Conservation (phyloP, 2,113 vertebrate genomes). For the Athene cunicularia region DNA sequence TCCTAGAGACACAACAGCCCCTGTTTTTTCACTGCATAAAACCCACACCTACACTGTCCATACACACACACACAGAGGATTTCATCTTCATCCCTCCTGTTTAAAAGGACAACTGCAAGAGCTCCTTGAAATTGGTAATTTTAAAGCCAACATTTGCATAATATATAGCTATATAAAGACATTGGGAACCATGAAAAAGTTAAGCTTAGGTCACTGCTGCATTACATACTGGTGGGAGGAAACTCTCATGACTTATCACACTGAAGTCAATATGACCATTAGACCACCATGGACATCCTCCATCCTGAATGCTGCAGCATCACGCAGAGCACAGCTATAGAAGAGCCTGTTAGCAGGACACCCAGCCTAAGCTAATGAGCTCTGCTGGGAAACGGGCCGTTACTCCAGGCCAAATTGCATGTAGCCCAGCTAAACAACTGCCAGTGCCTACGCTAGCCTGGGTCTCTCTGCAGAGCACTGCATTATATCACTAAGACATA, state of each 20-base stretch:
- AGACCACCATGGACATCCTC: fast-evolving
- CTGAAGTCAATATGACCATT: fast-evolving
- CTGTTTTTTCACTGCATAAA: neutral
- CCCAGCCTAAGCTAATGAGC: neutral
- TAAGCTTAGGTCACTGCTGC: neutral
- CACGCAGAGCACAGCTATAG: neutral
- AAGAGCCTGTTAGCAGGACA: neutral
- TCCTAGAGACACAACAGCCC: neutral
- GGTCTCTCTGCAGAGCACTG: neutral
- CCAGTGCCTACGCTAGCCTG: neutral
- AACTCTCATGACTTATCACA: neutral
- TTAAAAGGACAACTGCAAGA: neutral
- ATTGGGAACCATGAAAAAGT: neutral
- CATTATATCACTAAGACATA: neutral
- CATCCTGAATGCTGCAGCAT: neutral
- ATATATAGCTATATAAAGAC: neutral
- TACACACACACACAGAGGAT: neutral
- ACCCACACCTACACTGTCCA: neutral
- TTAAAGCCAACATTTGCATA: neutral
- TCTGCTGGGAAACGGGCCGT: neutral
- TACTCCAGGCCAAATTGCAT: neutral
- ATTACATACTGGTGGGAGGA: neutral
- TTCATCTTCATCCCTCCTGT: neutral
- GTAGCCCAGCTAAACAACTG: neutral
- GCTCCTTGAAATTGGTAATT: neutral